phyloP scores from a whole-genome alignment of 1,140 invertebrate genomes.

The Hyles euphorbiae region DNA sequence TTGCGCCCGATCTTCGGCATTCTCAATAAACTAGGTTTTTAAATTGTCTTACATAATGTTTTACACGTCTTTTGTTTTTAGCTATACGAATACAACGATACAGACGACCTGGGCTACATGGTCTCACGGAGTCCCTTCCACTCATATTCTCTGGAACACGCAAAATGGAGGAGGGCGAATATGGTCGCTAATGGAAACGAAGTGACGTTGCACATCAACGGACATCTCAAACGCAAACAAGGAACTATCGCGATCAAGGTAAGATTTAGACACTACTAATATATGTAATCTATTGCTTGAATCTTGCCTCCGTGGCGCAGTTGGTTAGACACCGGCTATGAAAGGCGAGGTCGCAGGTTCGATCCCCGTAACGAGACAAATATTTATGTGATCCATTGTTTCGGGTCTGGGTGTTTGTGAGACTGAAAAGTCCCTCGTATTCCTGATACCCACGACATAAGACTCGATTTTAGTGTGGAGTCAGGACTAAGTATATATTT shows the following conservation, averaged over 20 bases:
- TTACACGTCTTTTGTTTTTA: constrained; percentile 33
- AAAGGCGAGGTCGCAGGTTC: too few relatives aligned
- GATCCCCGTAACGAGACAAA: too few relatives aligned
- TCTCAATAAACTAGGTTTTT: background rate
- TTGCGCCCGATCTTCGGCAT: too few relatives aligned
- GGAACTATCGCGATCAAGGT: constrained; percentile 55
- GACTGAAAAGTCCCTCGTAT: too few relatives aligned
- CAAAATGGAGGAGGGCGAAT: constrained; percentile 41
- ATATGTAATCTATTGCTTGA: background rate
- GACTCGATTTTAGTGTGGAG: too few relatives aligned
- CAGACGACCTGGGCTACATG: constrained; percentile 69
- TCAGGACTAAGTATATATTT: too few relatives aligned
- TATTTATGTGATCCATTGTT: too few relatives aligned
- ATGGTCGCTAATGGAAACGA: constrained; percentile 50
- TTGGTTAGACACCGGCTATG: too few relatives aligned
- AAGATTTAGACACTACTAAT: constrained; percentile 19
- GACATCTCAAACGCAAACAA: constrained; percentile 38
- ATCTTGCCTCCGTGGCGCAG: background rate
- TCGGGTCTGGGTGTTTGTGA: too few relatives aligned
- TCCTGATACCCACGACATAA: too few relatives aligned
- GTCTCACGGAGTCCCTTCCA: constrained; percentile 31
- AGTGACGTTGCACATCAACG: constrained; percentile 62
- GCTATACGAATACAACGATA: constrained; percentile 77
- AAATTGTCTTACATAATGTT: background rate
- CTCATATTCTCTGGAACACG: constrained; percentile 6